Evolutionary conservation across 2,113 vertebrate genomes (phyloP).

Genomic region (Oreochromis niloticus): DNA sequence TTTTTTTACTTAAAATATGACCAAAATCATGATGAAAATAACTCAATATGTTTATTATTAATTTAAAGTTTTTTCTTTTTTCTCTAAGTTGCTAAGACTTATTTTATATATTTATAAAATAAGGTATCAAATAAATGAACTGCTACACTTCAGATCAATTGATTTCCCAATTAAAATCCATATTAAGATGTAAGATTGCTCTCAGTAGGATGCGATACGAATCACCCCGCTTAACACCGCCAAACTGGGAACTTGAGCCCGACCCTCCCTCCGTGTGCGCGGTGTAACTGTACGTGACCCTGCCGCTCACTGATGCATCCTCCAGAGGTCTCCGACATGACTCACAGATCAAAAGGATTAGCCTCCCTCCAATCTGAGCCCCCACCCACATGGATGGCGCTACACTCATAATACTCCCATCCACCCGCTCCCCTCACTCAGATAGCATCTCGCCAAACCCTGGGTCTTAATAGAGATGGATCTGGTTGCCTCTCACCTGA

Average conservation of each 20-base stretch:
- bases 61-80: neutral
- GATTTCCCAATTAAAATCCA: neutral
- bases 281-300: constrained; percentile 52
- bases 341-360: constrained; percentile 68
- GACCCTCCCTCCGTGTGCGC: neutral
- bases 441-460: constrained; percentile 44
- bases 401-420: constrained; percentile 30
- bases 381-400: constrained; percentile 9
- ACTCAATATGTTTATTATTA: neutral
- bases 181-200: neutral
- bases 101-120: neutral
- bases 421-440: constrained; percentile 15
- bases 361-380: constrained; percentile 30
- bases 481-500: constrained; percentile 48
- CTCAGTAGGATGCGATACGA: neutral
- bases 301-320: constrained; percentile 54
- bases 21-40: neutral
- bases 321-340: constrained; percentile 61
- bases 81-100: neutral
- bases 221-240: neutral
- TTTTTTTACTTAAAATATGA: neutral
- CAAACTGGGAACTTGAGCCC: constrained; percentile 37
- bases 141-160: neutral
- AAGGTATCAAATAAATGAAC: neutral
- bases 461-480: constrained; percentile 63